Conservation (phyloP, 2,797 vertebrate genomes). For the Hydrolagus colliei region DNA sequence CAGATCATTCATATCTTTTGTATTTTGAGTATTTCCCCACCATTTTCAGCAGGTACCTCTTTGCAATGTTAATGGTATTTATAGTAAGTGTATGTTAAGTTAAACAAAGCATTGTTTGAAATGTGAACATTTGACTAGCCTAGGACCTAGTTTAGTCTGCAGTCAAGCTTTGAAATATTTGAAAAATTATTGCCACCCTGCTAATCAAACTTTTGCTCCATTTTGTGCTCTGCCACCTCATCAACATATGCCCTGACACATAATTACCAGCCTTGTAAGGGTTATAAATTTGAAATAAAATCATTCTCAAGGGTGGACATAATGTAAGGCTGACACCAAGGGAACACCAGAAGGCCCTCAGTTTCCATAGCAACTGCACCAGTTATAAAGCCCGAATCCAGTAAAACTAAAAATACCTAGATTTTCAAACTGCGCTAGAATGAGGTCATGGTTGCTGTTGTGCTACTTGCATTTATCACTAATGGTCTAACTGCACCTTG, state of each 20-base stretch:
- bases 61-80: slow-evolving; percentile 9
- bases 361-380: slow-evolving; percentile 48
- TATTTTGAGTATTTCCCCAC: neutral
- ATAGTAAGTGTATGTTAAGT: neutral
- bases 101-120: neutral
- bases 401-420: slow-evolving; percentile 55
- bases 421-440: slow-evolving; percentile 65
- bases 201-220: slow-evolving; percentile 38
- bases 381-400: slow-evolving; percentile 47
- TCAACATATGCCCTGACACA: slow-evolving; percentile 41
- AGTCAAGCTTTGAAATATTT: slow-evolving; percentile 34
- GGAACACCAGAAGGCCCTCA: slow-evolving; percentile 40
- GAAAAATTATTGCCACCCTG: slow-evolving; percentile 39
- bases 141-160: slow-evolving; percentile 22
- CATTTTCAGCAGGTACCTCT: neutral
- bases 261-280: slow-evolving; percentile 42
- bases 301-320: slow-evolving; percentile 47
- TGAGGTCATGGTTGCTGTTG: slow-evolving; percentile 64
- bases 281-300: slow-evolving; percentile 43
- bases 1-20: too few relatives aligned
- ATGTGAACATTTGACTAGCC: slow-evolving; percentile 17
- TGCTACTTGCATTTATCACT: slow-evolving; percentile 70
- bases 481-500: slow-evolving; percentile 58
- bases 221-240: slow-evolving; percentile 40
- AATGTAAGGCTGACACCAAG: slow-evolving; percentile 41